phyloP scores from a whole-genome alignment of 2,797 vertebrate species.

The Erpetoichthys calabaricus region DNA sequence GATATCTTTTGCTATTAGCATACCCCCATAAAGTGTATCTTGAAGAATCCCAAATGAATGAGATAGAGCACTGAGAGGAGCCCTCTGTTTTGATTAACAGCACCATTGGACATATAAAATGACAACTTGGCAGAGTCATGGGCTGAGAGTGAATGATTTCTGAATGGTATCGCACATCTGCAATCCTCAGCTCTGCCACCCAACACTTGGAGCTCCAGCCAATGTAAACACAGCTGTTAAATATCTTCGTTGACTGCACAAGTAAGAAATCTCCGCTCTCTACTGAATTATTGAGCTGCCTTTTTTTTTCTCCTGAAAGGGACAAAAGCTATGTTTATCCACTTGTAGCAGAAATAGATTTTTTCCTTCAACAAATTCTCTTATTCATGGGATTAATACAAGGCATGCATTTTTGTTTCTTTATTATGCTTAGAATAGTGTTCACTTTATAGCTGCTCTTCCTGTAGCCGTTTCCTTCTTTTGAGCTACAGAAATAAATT shows the following conservation, averaged over 20 bases:
- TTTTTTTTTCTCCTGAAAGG: constrained; percentile 24
- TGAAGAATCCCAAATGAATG: no score
- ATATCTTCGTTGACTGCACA: constrained; percentile 45
- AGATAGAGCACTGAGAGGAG: no score
- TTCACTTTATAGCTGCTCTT: no score
- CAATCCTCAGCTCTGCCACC: constrained; percentile 44
- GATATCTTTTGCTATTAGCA: no score
- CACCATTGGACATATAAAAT: constrained; percentile 44
- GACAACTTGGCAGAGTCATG: constrained; percentile 33
- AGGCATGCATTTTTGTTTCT: no score
- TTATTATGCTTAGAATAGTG: no score
- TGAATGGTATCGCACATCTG: constrained; percentile 53
- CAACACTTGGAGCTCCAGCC: constrained; percentile 50
- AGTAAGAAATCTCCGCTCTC: constrained; percentile 44
- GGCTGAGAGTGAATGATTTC: constrained; percentile 31
- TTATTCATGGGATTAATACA: no score
- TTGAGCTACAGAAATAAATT: no score
- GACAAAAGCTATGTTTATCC: constrained; percentile 3
- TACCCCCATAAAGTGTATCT: no score
- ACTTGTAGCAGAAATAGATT: background rate
- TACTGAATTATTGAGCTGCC: constrained; percentile 27
- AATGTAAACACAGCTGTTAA: constrained; percentile 73
- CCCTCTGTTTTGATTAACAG: constrained; percentile 36
- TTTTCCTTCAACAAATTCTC: no score
- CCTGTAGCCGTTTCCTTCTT: no score